A percentile compares a stretch with the other conserved stretches of the same genome.
phyloP scores from a whole-genome alignment of 1,140 invertebrate genomes.

The Mycetomoellerius zeteki region DNA sequence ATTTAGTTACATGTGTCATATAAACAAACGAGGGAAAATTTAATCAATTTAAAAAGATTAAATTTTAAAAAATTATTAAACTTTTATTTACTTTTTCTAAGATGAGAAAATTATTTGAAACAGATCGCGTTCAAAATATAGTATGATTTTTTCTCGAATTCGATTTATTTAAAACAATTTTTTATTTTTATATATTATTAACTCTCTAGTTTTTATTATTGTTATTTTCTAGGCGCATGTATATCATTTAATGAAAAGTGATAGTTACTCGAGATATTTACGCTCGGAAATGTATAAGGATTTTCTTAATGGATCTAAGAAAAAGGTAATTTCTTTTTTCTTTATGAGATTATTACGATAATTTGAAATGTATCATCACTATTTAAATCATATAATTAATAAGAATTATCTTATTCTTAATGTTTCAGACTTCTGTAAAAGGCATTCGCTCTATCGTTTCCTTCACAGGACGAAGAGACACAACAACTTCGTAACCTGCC shows the following conservation, averaged over 20 bases:
- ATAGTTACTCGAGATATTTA: conserved; percentile 98
- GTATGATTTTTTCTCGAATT: not conserved
- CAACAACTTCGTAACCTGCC: conserved; percentile 85
- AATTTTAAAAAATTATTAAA: not conserved
- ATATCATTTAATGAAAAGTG: conserved; percentile 99
- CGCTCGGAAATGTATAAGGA: conserved; percentile 99
- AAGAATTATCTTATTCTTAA: conserved; percentile 57
- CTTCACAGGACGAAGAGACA: conserved; percentile 92
- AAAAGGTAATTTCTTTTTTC: conserved; percentile 91
- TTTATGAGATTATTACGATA: not conserved
- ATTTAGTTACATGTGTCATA: not conserved
- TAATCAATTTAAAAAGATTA: not conserved
- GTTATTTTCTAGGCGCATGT: conserved; percentile 94
- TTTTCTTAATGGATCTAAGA: conserved; percentile 97
- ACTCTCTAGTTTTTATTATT: conserved; percentile 22
- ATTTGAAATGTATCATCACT: conserved; percentile 9
- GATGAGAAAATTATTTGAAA: conserved; percentile 3
- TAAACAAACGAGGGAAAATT: not conserved
- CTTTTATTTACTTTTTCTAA: not conserved
- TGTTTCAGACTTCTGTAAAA: conserved; percentile 94
- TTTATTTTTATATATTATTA: not conserved
- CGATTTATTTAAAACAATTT: not conserved
- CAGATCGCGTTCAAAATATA: not conserved
- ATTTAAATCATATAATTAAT: conserved; percentile 16
- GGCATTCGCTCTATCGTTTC: conserved; percentile 95